Evolutionary conservation across 2,113 vertebrate species (phyloP), one percentile per base, ranked within the genome.

Genomic region (Gambusia affinis): DNA sequence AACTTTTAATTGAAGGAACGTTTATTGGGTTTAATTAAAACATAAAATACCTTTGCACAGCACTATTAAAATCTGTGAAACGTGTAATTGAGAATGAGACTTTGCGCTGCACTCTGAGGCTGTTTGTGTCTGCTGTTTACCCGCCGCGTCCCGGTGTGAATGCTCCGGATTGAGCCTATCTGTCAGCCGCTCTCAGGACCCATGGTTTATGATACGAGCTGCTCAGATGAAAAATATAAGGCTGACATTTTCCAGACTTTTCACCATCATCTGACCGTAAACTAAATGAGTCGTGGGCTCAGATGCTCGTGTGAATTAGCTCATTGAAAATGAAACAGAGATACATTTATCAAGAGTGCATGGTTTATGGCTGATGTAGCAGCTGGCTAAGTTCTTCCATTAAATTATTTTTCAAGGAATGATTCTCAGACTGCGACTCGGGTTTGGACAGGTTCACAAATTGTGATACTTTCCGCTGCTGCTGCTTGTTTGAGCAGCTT

Each of bases 401-500:
- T 86, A 90, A 92, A 91, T 85, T 75, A 83, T 88, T 90, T 85
- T 81, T 88, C 73, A 86, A 75, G 89, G 88, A 92, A 85, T 77
- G 89, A 88, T 87, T 79, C 88, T 90, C 88, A 80, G 81, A 89
- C 35, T 37, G 35, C 35, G 35, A 85, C 81, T 11, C 57, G 85
- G 87, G 84, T 72, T 91, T 88, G 83, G 89, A 90, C 87, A 89
- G 92, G 80, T 93, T 92, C 78, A 74, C 78, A 87, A 87, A 91
- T 87, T 89, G 76, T 85, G 90, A 90, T 82, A 92, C 94, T 95
- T 95, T 93, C 93, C 94, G 95, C 84, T 91, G 92, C 93, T 80
- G 91, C 92, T 84, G 75, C 86, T 95, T 93, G 96, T 95, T 95
- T 95, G 96, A 93, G 95, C 91, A 85, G 94, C 94, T 96, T 96